phyloP scores from a whole-genome alignment of 2,113 vertebrate genomes.

The Archilochus colubris region DNA sequence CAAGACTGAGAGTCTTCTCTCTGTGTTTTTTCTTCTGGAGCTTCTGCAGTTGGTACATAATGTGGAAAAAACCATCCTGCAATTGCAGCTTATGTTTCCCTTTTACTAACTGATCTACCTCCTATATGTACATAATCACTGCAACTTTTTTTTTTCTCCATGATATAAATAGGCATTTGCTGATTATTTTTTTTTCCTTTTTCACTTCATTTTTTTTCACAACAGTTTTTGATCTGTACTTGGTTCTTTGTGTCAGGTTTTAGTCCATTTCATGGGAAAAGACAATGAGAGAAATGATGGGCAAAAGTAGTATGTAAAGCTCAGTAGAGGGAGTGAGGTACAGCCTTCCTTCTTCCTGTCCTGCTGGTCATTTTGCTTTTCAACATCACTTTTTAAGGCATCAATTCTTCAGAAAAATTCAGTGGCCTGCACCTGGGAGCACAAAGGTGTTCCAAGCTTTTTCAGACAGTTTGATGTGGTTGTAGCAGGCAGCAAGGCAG shows the following conservation, averaged over 20 bases:
- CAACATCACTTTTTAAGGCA: neutral
- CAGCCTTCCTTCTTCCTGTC: neutral
- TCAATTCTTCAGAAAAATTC: neutral
- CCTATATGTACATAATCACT: neutral
- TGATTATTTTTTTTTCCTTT: neutral
- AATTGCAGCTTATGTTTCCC: neutral
- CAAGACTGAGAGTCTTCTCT: neutral
- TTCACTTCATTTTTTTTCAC: neutral
- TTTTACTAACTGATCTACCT: neutral
- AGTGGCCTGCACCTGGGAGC: neutral
- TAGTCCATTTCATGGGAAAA: neutral
- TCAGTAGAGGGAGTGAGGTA: neutral
- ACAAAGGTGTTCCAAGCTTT: neutral
- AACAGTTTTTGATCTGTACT: neutral
- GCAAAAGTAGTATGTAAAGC: neutral
- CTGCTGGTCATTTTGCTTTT: neutral
- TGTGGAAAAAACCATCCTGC: neutral
- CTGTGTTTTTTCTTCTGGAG: neutral
- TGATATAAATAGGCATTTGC: conserved; percentile 1
- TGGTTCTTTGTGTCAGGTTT: neutral
- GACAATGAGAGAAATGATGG: neutral
- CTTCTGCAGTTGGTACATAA: neutral
- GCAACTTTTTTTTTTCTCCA: neutral
- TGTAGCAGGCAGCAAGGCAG: neutral
- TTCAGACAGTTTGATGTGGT: neutral